Conservation (phyloP, 2,797 vertebrate species). For the Holocentrus rufus region DNA sequence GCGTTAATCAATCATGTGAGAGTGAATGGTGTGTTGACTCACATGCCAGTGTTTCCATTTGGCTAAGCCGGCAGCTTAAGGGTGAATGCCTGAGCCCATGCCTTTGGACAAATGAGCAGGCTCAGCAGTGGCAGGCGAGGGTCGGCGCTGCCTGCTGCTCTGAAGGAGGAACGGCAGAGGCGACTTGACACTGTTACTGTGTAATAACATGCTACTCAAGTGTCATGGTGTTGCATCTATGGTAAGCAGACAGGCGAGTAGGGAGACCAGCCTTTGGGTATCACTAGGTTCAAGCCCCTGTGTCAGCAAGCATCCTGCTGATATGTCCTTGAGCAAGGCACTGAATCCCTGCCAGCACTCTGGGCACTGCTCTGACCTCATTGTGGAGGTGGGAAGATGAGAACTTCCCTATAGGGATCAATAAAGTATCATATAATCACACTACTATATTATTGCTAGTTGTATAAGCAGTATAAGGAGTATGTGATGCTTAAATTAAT, state of each 20-base stretch:
- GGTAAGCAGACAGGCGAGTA: neutral
- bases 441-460: neutral
- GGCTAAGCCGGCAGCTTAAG: constrained; percentile 78
- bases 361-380: constrained; percentile 22
- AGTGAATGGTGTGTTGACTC: constrained; percentile 79
- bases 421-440: neutral
- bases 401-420: too few species aligned
- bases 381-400: neutral
- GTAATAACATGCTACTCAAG: neutral
- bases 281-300: neutral
- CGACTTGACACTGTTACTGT: constrained; percentile 10
- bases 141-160: constrained; percentile 53
- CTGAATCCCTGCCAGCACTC: neutral
- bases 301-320: neutral
- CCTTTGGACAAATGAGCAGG: constrained; percentile 75
- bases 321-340: neutral
- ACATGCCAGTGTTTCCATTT: constrained; percentile 83
- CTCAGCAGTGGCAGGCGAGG: constrained; percentile 69
- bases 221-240: neutral
- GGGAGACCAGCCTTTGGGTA: neutral
- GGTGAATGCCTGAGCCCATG: constrained; percentile 73
- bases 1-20: constrained; percentile 83
- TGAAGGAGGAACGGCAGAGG: constrained; percentile 13
- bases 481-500: neutral
- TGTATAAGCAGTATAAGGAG: neutral